Evolutionary conservation across 2,888 invertebrate species (phyloP), one percentile per base, ranked within the genome.

Genomic region (Galerucella calmariensis): DNA sequence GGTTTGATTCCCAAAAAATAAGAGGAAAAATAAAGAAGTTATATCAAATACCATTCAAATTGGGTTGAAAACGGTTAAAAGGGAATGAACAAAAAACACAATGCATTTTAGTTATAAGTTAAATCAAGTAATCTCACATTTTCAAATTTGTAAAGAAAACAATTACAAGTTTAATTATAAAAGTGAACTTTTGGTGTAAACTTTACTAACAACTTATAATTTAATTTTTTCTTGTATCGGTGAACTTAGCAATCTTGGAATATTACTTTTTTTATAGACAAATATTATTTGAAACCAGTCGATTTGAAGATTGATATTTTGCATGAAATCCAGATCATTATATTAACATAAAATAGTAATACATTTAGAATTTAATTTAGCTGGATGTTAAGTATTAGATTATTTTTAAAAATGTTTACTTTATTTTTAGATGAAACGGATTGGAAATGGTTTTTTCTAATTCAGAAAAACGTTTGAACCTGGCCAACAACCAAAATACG

Each of bases 371-470:
- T 14, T 48, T 48, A 48, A 48, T 48, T 48, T 27, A 62, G n/a
- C 41, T 41, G 3, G 14, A 12, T 35, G 35, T 62, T 62, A n/a
- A 35, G 10, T 14, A 41, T 48, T 48, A 48, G 48, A 48, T 48
- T 62, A 41, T n/a, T 41, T 41, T 24, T 41, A n/a, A 41, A 62
- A 62, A 62, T 72, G 61, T 61, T 79, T 68, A 77, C 76, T 76
- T 76, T 76, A 72, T 79, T 79, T 79, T 73, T 79, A 79, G 79
- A 79, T 78, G 79, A 78, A 77, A 79, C 79, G 75, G 75, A 76
- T 71, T 79, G 79, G 79, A 79, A 79, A 75, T 79, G 79, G 79
- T 79, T 79, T 76, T 76, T 77, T 78, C 79, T 79, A 68, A 79
- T 79, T 67, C 79, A 79, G 77, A 79, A 79, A 78, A 79, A 79